phyloP scores from a whole-genome alignment of 2,797 vertebrate species.

The Ctenochaetus hawaiiensis region DNA sequence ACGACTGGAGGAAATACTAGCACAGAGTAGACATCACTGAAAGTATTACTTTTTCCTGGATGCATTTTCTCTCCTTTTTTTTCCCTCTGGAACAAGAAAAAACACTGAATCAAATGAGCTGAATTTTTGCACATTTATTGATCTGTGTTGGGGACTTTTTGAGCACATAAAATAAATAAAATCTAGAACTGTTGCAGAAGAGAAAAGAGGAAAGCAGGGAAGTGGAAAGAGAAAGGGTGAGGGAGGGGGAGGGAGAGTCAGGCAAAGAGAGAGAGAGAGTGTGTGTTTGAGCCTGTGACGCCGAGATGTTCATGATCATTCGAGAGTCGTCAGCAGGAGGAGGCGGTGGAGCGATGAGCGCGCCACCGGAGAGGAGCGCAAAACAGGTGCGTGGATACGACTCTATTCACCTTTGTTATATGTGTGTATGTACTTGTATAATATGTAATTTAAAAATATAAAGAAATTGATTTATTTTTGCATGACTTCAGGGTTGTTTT shows the following conservation, averaged over 20 bases:
- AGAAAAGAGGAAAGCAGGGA: conserved; percentile 53
- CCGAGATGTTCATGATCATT: conserved; percentile 88
- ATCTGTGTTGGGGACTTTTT: neutral
- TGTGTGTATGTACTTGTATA: neutral
- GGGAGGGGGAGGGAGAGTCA: conserved; percentile 58
- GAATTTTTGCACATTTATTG: neutral
- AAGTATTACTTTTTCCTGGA: neutral
- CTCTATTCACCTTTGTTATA: no score
- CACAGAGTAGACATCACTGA: conserved; percentile 4
- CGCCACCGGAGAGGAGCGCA: conserved; percentile 72
- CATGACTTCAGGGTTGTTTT: neutral
- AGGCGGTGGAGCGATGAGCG: conserved; percentile 68
- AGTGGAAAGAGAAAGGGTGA: conserved; percentile 39
- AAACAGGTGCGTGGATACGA: conserved; percentile 81
- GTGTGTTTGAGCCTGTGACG: conserved; percentile 60
- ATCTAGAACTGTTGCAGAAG: conserved; percentile 3
- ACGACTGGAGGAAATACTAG: conserved; percentile 3
- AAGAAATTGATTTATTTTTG: neutral
- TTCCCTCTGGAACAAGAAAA: conserved; percentile 1
- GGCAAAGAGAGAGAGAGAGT: conserved; percentile 43
- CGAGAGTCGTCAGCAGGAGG: conserved; percentile 77
- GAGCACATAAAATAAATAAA: conserved; percentile 18
- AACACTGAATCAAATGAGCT: neutral
- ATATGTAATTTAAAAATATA: neutral
- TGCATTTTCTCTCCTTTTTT: neutral